Evolutionary conservation across 2,888 invertebrate species (phyloP).

Genomic region (Mycalesis mineus): DNA sequence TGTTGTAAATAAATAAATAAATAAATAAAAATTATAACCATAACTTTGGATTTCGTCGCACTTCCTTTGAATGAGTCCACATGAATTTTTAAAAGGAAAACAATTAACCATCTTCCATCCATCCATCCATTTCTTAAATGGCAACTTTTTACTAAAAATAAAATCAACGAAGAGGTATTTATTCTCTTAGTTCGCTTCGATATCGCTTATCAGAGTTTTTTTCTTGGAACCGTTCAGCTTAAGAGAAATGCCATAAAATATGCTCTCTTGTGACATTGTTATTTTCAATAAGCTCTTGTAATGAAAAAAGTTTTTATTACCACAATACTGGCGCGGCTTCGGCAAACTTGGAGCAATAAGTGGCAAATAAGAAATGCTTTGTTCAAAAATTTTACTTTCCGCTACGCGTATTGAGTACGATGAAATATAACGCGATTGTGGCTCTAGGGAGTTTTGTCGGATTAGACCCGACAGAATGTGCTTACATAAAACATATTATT

Average conservation of each 20-base stretch:
- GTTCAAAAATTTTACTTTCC: constrained; percentile 38
- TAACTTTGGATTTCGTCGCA: too few species aligned
- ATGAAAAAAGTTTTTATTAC: constrained; percentile 75
- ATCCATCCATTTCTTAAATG: too few species aligned
- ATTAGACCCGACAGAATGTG: neutral
- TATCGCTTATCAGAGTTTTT: constrained; percentile 12
- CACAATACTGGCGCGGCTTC: constrained; percentile 48
- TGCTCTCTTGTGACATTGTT: constrained; percentile 53
- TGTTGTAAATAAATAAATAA: too few species aligned
- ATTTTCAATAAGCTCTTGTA: constrained; percentile 71
- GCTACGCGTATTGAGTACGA: constrained; percentile 24
- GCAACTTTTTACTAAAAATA: too few species aligned
- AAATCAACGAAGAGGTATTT: neutral
- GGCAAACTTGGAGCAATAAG: constrained; percentile 38
- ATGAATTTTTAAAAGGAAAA: too few species aligned
- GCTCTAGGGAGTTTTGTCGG: neutral
- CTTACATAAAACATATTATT: too few species aligned
- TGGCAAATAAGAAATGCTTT: constrained; percentile 38
- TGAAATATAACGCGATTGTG: neutral
- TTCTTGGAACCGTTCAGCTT: constrained; percentile 15
- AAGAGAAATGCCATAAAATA: constrained; percentile 28
- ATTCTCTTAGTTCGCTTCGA: constrained; percentile 1
- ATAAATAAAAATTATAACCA: too few species aligned
- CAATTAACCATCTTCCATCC: too few species aligned
- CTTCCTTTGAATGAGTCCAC: too few species aligned